Percentiles rank a stretch among this genome's conserved stretches.
Conservation (phyloP, 2,797 vertebrate genomes). For the Sardinella longiceps region DNA sequence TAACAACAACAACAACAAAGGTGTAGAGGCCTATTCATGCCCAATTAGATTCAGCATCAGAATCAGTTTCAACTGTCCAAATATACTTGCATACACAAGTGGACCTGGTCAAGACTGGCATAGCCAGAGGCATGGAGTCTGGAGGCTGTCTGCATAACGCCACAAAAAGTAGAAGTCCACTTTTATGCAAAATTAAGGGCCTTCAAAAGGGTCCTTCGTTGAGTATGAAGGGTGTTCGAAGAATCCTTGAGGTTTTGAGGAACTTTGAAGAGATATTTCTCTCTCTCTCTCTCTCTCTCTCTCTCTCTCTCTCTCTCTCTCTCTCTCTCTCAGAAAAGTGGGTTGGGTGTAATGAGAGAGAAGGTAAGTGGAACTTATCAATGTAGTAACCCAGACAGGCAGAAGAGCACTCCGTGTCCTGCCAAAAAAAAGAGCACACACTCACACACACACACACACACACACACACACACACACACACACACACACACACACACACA, state of each 20-base stretch:
- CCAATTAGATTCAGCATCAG: too few species aligned
- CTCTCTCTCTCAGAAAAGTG: neutral
- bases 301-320: neutral
- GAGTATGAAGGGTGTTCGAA: neutral
- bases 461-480: too few species aligned
- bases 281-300: neutral
- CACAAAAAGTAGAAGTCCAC: neutral
- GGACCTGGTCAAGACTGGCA: too few species aligned
- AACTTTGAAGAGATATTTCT: neutral
- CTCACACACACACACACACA: neutral
- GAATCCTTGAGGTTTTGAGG: neutral
- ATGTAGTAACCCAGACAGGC: neutral
- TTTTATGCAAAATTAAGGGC: neutral
- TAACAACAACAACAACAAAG: too few species aligned
- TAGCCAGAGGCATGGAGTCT: too few species aligned
- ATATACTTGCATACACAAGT: too few species aligned
- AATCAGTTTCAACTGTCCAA: too few species aligned
- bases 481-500: slow-evolving; percentile 16
- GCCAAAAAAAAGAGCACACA: neutral
- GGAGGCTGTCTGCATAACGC: too few species aligned
- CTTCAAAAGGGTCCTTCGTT: neutral
- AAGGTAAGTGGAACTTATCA: neutral
- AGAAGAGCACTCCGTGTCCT: neutral
- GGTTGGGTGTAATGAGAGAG: neutral
- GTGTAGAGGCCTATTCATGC: too few species aligned